Conservation (phyloP, 2,888 invertebrate species). For the Eupithecia subumbrata region DNA sequence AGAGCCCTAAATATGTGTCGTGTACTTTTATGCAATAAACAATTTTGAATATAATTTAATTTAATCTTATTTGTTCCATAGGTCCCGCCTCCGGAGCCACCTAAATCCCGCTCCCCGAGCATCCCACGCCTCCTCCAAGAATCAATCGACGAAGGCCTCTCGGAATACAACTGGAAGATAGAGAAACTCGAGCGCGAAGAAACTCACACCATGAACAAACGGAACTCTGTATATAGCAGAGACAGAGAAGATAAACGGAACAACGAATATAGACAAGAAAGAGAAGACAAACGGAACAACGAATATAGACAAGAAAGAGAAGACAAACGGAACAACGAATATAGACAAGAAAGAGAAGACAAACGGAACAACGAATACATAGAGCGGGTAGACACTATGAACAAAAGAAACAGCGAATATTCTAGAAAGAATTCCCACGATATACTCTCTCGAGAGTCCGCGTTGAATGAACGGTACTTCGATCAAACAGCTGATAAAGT, state of each 20-base stretch:
- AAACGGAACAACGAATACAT: slow-evolving; percentile 26
- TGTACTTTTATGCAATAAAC: too few relatives aligned
- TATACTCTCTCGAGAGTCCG: slow-evolving; percentile 91
- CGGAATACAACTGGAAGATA: slow-evolving; percentile 78
- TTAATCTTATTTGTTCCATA: slow-evolving; percentile 43
- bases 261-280: not conserved
- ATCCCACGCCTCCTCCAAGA: slow-evolving; percentile 78
- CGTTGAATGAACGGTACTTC: slow-evolving; percentile 94
- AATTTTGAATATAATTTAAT: too few relatives aligned
- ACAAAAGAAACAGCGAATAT: slow-evolving; percentile 60
- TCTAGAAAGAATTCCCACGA: slow-evolving; percentile 90
- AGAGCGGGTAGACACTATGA: slow-evolving; percentile 34
- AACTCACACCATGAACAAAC: slow-evolving; percentile 30
- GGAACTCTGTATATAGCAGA: slow-evolving; percentile 27
- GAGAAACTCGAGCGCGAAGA: slow-evolving; percentile 75
- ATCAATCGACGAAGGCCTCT: slow-evolving; percentile 73
- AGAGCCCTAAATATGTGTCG: too few relatives aligned
- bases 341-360: not conserved
- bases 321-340: slow-evolving; percentile 19
- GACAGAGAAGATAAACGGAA: slow-evolving; percentile 22
- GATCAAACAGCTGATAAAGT: slow-evolving; percentile 89
- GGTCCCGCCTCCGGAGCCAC: slow-evolving; percentile 89
- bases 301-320: slow-evolving; percentile 8
- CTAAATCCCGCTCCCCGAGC: slow-evolving; percentile 79
- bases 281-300: slow-evolving; percentile 23